Evolutionary conservation across 2,113 vertebrate species (phyloP), one percentile per base, ranked within the genome.

Genomic region (Sylvicapra grimmia): DNA sequence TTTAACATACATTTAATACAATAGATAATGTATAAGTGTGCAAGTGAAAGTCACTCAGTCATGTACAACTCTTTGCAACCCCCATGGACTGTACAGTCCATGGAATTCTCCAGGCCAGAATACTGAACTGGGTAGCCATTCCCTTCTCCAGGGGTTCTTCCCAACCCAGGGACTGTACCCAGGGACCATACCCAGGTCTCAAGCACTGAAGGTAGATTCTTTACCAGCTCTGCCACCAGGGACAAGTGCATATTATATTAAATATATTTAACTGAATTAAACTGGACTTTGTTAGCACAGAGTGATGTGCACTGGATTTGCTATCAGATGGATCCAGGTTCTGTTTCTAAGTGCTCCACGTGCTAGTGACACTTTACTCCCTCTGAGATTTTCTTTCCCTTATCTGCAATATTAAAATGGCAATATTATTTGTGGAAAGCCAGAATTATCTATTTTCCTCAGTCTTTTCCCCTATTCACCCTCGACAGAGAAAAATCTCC

Each of bases 201-300:
- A 1, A 23, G 10, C n/a, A 72, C 1, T 21, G n/a, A 21, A 72
- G n/a, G 68, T 0, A 0, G n/a, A 72, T 23, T 72, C n/a, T 72
- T 72, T 40, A 72, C 10, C n/a, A 6, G n/a, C 68, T 72, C n/a
- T 36, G 68, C 68, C n/a, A 72, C 18, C 19, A 72, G n/a, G n/a
- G 65, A 36, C 21, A 72, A 72, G n/a, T 36, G 65, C 27, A 92
- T 33, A 53, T 47, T 40, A 40, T 25, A 86, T 27, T 47, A 19
- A 96, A 10, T 27, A 31, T 33, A 77, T 56, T 93, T 51, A 85
- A 72, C 16, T 84, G 54, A 51, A 58, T 86, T 33, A 53, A 84
- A 51, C 23, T 44, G 29, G 23, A 63, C 4, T 36, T 63, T 89
- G 33, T 8, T 4, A n/a, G 44, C 15, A 54, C 5, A 47, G 29